These are phyloP conservation scores for Himantopus leucocephalus DNA, from an alignment of 2,113 vertebrate genomes.

Conservation along the genomic window DNA sequence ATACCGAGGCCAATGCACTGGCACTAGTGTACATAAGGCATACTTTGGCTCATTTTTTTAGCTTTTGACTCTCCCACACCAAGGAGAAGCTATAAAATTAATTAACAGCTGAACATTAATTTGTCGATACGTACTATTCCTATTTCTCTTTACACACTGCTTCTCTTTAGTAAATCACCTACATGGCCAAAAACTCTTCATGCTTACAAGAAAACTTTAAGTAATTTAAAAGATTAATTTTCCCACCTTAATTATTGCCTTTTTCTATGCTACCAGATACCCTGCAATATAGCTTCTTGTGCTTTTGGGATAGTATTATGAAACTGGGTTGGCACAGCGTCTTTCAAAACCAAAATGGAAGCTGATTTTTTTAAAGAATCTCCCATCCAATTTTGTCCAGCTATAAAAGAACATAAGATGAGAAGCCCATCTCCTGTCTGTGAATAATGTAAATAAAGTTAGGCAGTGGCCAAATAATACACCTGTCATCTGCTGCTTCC, in stretches of 20 bases:
- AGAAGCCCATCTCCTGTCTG: neutral
- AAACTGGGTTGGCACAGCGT: neutral
- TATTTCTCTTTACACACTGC: neutral
- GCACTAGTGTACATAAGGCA: neutral
- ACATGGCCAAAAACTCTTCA: neutral
- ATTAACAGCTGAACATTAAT: neutral
- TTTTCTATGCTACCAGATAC: neutral
- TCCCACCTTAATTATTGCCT: neutral
- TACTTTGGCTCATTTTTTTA: neutral
- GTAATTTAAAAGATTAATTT: neutral
- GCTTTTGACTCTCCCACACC: neutral
- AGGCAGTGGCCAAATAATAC: neutral
- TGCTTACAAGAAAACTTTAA: neutral
- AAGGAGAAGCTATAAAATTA: neutral
- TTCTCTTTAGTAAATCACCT: neutral
- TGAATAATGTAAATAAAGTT: neutral
- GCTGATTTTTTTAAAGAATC: neutral
- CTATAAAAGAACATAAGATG: neutral
- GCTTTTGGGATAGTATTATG: neutral
- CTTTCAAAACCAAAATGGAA: conserved; percentile 9
- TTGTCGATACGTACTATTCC: neutral
- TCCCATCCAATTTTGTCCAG: neutral
- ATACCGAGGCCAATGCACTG: neutral
- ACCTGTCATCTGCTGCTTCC: neutral
- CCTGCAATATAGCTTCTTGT: neutral